These are phyloP conservation scores for Eupithecia vulgata DNA, from an alignment of 2,888 invertebrate species.

Conservation along the genomic window DNA sequence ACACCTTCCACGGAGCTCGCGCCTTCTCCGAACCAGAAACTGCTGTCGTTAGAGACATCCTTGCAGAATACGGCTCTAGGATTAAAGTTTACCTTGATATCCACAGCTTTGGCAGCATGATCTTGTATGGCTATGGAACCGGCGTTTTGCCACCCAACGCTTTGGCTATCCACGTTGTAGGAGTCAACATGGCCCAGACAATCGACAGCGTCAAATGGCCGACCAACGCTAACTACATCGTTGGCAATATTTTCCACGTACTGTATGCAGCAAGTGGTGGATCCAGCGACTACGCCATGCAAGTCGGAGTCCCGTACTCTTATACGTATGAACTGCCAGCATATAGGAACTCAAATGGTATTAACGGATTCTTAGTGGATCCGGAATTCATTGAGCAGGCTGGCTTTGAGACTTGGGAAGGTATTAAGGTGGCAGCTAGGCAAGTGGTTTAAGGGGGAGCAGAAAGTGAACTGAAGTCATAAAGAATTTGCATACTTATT, in stretches of 20 bases:
- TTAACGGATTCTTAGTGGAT: slow-evolving; percentile 81
- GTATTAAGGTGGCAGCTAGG: slow-evolving; percentile 65
- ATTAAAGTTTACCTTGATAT: slow-evolving; percentile 87
- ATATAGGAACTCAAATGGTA: slow-evolving; percentile 61
- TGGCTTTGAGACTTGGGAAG: slow-evolving; percentile 85
- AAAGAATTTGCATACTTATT: not conserved
- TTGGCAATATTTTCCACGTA: slow-evolving; percentile 77
- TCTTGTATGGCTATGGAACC: slow-evolving; percentile 67
- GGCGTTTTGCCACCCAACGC: slow-evolving; percentile 73
- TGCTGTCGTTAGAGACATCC: slow-evolving; percentile 79
- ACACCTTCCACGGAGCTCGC: slow-evolving; percentile 84
- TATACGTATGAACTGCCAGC: slow-evolving; percentile 86
- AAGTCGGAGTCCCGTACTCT: slow-evolving; percentile 69
- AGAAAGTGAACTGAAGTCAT: not conserved
- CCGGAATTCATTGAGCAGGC: slow-evolving; percentile 79
- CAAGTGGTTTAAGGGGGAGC: not conserved
- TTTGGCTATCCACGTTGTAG: slow-evolving; percentile 63
- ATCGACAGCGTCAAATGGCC: slow-evolving; percentile 70
- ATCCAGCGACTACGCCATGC: slow-evolving; percentile 85
- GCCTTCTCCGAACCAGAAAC: slow-evolving; percentile 88
- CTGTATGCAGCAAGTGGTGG: slow-evolving; percentile 85
- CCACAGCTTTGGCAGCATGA: slow-evolving; percentile 88
- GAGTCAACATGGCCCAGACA: slow-evolving; percentile 64
- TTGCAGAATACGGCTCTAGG: slow-evolving; percentile 72
- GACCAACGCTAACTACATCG: slow-evolving; percentile 69